Conservation (phyloP, 1,140 invertebrate species). For the Hyles euphorbiae region DNA sequence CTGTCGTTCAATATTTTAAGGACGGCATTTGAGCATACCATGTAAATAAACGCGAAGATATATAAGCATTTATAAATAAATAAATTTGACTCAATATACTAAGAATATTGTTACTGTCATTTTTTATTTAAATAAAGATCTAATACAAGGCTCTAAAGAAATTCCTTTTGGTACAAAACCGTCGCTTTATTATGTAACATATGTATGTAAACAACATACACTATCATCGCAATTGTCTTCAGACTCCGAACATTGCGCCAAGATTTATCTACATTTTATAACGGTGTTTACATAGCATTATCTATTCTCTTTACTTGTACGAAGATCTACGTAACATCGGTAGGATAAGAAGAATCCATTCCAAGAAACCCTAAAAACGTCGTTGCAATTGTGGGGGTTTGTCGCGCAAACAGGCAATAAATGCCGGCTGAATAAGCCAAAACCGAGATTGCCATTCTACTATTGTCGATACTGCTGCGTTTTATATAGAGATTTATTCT, state of each 20-base stretch:
- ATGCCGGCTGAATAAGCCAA: slow-evolving; percentile 27
- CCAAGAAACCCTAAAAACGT: slow-evolving; percentile 25
- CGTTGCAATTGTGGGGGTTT: slow-evolving; percentile 29
- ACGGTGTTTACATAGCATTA: slow-evolving; percentile 25
- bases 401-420: slow-evolving; percentile 31
- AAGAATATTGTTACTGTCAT: too few relatives aligned
- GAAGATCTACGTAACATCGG: slow-evolving; percentile 19
- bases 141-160: too few relatives aligned
- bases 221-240: too few relatives aligned
- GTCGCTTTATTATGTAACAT: too few relatives aligned
- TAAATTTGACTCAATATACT: too few relatives aligned
- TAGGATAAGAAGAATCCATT: slow-evolving; percentile 30
- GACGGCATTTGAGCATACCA: too few relatives aligned
- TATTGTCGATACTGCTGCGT: slow-evolving; percentile 20
- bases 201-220: too few relatives aligned
- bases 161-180: too few relatives aligned
- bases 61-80: too few relatives aligned
- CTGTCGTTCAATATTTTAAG: too few relatives aligned
- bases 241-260: slow-evolving; percentile 1
- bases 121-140: too few relatives aligned
- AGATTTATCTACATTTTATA: slow-evolving; percentile 27
- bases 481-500: not conserved
- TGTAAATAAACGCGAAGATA: too few relatives aligned
- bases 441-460: slow-evolving; percentile 20
- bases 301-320: slow-evolving; percentile 25